phyloP scores from a whole-genome alignment of 2,113 vertebrate genomes.

The Malaclemys terrapin region DNA sequence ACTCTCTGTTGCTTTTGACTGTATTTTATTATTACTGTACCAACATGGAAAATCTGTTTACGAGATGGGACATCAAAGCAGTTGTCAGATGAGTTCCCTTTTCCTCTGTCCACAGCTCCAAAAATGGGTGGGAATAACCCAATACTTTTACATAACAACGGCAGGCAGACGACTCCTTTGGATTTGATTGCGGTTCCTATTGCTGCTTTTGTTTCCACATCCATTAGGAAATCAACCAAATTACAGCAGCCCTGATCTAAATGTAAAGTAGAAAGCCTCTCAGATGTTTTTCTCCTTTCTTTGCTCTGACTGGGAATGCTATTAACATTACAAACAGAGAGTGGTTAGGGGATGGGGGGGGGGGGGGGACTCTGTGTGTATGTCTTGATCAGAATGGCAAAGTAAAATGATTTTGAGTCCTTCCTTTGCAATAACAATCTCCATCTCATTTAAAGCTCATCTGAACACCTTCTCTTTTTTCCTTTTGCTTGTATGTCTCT shows the following conservation, averaged over 20 bases:
- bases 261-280: neutral
- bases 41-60: neutral
- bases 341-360: neutral
- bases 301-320: fast-evolving
- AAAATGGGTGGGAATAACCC: neutral
- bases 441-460: neutral
- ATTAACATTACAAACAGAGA: fast-evolving
- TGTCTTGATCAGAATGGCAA: neutral
- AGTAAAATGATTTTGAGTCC: fast-evolving
- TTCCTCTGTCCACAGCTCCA: neutral
- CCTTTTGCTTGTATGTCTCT: neutral
- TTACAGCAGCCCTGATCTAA: neutral
- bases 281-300: fast-evolving
- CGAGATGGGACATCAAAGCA: neutral
- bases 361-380: fast-evolving
- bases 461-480: neutral
- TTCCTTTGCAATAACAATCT: neutral
- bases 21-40: neutral
- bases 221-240: fast-evolving
- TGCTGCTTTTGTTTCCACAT: fast-evolving
- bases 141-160: neutral
- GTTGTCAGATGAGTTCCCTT: neutral
- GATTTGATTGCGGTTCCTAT: neutral
- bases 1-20: no score
- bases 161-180: fast-evolving